Evolutionary conservation across 2,113 vertebrate genomes (phyloP), one percentile per base, ranked within the genome.

Genomic region (Nycticorax nycticorax): DNA sequence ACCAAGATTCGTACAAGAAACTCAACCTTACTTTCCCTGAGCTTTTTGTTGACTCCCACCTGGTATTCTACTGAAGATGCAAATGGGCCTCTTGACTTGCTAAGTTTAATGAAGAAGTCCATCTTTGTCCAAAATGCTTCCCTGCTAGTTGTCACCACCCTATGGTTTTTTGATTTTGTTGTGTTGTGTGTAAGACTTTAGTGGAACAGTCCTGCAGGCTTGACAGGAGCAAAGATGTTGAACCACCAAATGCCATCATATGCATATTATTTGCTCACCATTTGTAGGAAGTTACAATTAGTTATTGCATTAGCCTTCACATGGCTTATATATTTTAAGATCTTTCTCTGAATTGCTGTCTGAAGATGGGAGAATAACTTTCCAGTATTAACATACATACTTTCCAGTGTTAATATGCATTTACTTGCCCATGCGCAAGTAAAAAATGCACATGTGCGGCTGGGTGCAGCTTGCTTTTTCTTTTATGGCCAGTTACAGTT

Each of bases 361-460:
- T 89, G 87, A 94, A 69, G 59, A 73, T 62, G n/a, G 66, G 53
- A 85, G 43, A 77, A 48, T 18, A 50, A 63, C n/a, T 74, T 86
- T 10, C 53, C 63, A 35, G 26, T 73, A 10, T 21, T 67, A 47
- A 55, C 35, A 59, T 37, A 14, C 14, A 28, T 76, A 23, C 14
- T 69, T 88, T 56, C 19, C 14, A 8, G 10, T 71, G 14, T 16
- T 62, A 52, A 59, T 39, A 59, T 37, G 16, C 16, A 32, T 76
- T 94, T 72, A 56, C 26, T 7, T 69, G 24, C 14, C 8, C 12
- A 10, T 14, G 14, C 60, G 27, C 55, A 84, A 76, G n/a, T 88
- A 1, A 50, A 78, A 67, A 24, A 0, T 13, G 30, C 7, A 7
- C 43, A 4, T 23, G 0, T 62, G 28, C 6, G 77, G 14, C 53